phyloP scores from a whole-genome alignment of 2,888 invertebrate genomes.

The Andrena dorsata region DNA sequence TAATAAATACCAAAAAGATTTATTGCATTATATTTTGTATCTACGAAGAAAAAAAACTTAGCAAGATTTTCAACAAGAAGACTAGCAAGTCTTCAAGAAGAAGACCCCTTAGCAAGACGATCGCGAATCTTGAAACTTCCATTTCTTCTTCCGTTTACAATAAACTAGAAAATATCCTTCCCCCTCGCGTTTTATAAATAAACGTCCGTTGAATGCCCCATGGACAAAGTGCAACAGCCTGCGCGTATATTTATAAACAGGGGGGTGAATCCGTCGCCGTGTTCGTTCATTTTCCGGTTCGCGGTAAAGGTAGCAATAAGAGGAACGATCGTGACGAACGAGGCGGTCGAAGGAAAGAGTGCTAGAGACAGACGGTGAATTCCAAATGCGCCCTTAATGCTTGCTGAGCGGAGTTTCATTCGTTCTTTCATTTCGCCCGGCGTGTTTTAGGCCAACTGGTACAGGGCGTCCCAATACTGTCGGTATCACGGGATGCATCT shows the following conservation, averaged over 20 bases:
- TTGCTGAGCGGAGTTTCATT: constrained; percentile 12
- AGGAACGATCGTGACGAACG: background rate
- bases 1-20: too few species aligned
- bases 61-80: too few species aligned
- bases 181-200: constrained; percentile 38
- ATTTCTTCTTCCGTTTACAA: constrained; percentile 7
- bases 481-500: constrained; percentile 97
- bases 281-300: background rate
- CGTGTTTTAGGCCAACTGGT: constrained; percentile 93
- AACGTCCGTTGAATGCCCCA: constrained; percentile 2
- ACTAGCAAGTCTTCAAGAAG: too few species aligned
- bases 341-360: background rate
- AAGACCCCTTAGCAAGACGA: background rate
- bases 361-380: background rate
- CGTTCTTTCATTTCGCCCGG: constrained; percentile 32
- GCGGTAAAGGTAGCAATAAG: constrained; percentile 13
- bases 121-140: background rate
- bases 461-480: constrained; percentile 95
- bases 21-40: too few species aligned
- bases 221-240: constrained; percentile 12
- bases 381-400: constrained; percentile 19
- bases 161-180: constrained; percentile 22
- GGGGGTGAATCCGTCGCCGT: background rate
- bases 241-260: constrained; percentile 31
- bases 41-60: background rate